Conservation (phyloP, 2,113 vertebrate species). For the Clarias batrachus region DNA sequence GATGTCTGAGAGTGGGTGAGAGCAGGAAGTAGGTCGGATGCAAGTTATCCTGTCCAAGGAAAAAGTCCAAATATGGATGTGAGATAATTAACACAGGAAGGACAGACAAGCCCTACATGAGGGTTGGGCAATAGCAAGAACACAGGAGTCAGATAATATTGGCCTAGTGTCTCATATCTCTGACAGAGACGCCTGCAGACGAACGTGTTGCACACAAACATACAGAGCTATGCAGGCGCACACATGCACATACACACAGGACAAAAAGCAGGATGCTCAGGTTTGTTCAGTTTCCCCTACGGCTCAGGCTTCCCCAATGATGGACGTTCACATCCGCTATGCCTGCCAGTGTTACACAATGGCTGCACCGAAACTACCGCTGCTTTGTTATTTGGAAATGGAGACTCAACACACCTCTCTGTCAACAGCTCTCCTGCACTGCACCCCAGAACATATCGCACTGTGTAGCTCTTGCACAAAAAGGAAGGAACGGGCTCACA, state of each 20-base stretch:
- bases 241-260: not conserved
- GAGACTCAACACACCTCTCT: conserved; percentile 14
- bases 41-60: conserved; percentile 51
- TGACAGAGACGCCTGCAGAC: not conserved
- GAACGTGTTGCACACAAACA: not conserved
- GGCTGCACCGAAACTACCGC: conserved; percentile 36
- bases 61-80: conserved; percentile 70
- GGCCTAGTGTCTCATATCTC: conserved; percentile 41
- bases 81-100: conserved; percentile 60
- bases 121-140: conserved; percentile 50
- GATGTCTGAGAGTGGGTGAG: conserved; percentile 40
- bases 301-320: conserved; percentile 7
- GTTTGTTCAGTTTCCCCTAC: conserved; percentile 7
- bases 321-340: not conserved
- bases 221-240: not conserved
- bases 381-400: conserved; percentile 12
- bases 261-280: not conserved
- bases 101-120: conserved; percentile 54
- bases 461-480: conserved; percentile 10
- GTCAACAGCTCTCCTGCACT: conserved; percentile 10
- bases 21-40: conserved; percentile 24
- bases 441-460: not conserved
- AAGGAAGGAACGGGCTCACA: not conserved
- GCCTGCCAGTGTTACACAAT: conserved; percentile 37
- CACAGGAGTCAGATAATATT: conserved; percentile 53